Conservation (phyloP, 92 coral and sea anemone genomes). For the Hydrozoanthus gracilis region DNA sequence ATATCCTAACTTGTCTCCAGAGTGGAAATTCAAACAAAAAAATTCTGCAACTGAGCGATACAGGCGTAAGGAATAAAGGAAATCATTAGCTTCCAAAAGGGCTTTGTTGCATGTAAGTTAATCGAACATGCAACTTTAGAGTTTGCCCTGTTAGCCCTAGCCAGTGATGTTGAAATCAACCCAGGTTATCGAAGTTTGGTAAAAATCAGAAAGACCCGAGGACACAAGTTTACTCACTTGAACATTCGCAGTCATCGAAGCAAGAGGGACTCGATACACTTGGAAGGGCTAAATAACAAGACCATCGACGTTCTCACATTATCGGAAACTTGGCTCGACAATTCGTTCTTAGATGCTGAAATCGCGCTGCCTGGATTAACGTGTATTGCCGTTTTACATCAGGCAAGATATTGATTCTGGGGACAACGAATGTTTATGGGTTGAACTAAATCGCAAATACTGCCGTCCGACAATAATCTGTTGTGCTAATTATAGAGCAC, state of each 20-base stretch:
- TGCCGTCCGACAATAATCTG: no score
- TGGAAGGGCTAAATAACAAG: conserved; percentile 45
- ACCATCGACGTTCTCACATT: no score
- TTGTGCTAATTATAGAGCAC: no score
- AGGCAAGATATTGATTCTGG: no score
- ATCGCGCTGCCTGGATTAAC: no score
- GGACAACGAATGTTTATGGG: no score
- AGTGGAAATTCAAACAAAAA: conserved; percentile 37
- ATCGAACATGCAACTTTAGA: conserved; percentile 50
- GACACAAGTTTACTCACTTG: conserved; percentile 53
- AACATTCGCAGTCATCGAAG: conserved; percentile 53
- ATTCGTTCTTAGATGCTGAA: no score
- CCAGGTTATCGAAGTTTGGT: conserved; percentile 53
- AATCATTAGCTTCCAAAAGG: conserved; percentile 35
- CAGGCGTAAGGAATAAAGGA: conserved; percentile 2
- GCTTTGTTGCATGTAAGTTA: conserved; percentile 41
- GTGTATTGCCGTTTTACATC: no score
- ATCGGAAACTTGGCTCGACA: no score
- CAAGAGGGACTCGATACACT: conserved; percentile 43
- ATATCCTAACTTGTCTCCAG: conserved; percentile 35
- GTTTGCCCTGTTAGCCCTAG: conserved; percentile 41
- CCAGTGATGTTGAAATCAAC: conserved; percentile 53
- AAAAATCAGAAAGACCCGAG: conserved; percentile 48
- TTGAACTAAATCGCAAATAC: no score
- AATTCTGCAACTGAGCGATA: not conserved